phyloP scores from a whole-genome alignment of 1,140 invertebrate species.

The Drusus annulatus region DNA sequence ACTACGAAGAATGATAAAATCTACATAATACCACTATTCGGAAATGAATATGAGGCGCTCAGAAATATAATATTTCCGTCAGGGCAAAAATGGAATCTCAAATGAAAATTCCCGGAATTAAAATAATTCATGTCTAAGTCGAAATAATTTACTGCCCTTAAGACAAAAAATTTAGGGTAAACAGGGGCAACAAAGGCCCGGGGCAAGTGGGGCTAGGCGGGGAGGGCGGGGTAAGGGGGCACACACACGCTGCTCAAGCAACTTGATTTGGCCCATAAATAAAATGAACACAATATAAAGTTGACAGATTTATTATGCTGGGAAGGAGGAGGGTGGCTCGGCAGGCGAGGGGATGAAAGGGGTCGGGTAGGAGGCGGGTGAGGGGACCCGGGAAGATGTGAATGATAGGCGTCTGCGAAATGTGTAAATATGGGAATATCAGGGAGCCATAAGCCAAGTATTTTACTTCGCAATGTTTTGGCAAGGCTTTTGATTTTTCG shows the following conservation, averaged over 20 bases:
- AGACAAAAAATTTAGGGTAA: constrained; percentile 57
- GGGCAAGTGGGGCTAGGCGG: not conserved
- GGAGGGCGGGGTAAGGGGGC: not conserved
- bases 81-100: constrained; percentile 16
- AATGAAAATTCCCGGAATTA: constrained; percentile 32
- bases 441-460: not conserved
- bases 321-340: constrained; percentile 48
- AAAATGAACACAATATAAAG: constrained; percentile 60
- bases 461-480: not conserved
- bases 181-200: constrained; percentile 38
- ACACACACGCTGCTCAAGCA: constrained; percentile 56
- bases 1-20: too few relatives aligned
- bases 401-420: constrained; percentile 54
- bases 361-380: not conserved
- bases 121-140: constrained; percentile 46
- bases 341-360: constrained; percentile 11
- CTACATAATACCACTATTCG: too few relatives aligned
- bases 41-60: too few relatives aligned
- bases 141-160: constrained; percentile 56
- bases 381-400: constrained; percentile 48
- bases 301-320: constrained; percentile 60
- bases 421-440: constrained; percentile 40
- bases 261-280: constrained; percentile 60
- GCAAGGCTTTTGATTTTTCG: not conserved
- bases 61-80: constrained; percentile 18